Conservation (phyloP, 2,797 vertebrate genomes). For the Sebastes paucispinis region DNA sequence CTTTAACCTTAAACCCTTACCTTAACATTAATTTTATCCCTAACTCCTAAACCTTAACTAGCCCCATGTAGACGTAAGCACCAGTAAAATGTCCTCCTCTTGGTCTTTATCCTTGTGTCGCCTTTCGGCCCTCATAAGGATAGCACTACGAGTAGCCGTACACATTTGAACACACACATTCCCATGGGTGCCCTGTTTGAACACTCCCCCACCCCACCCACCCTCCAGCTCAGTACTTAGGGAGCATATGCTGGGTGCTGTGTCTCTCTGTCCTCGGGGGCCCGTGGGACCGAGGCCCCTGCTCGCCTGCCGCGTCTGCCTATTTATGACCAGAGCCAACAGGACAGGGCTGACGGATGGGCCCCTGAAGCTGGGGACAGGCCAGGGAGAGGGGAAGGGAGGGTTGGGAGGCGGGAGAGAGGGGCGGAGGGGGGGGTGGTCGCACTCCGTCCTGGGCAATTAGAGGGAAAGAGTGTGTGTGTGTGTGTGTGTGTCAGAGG, state of each 20-base stretch:
- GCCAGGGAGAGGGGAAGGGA: slow-evolving; percentile 42
- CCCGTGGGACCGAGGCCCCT: slow-evolving; percentile 51
- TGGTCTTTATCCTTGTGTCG: slow-evolving; percentile 5
- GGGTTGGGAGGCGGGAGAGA: background rate
- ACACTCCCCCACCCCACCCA: slow-evolving; percentile 31
- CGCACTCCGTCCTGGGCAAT: slow-evolving; percentile 58
- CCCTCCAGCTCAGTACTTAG: slow-evolving; percentile 70
- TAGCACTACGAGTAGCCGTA: slow-evolving; percentile 5
- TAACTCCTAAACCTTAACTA: background rate
- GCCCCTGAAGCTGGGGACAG: slow-evolving; percentile 63
- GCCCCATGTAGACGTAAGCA: accelerated
- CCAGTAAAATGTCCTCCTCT: background rate
- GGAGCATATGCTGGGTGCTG: slow-evolving; percentile 70
- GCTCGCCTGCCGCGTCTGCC: slow-evolving; percentile 59
- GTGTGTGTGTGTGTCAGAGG: slow-evolving; percentile 31
- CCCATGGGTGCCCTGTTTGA: slow-evolving; percentile 57
- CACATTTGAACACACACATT: slow-evolving; percentile 38
- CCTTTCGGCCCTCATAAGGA: slow-evolving; percentile 6
- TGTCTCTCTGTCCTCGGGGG: slow-evolving; percentile 60
- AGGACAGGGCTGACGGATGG: slow-evolving; percentile 77
- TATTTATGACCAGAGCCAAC: slow-evolving; percentile 73
- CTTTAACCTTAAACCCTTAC: background rate
- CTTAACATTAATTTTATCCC: background rate
- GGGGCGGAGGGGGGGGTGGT: background rate
- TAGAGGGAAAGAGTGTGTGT: slow-evolving; percentile 44